Conservation (phyloP, 2,797 vertebrate species). For the Vireo griseus region DNA sequence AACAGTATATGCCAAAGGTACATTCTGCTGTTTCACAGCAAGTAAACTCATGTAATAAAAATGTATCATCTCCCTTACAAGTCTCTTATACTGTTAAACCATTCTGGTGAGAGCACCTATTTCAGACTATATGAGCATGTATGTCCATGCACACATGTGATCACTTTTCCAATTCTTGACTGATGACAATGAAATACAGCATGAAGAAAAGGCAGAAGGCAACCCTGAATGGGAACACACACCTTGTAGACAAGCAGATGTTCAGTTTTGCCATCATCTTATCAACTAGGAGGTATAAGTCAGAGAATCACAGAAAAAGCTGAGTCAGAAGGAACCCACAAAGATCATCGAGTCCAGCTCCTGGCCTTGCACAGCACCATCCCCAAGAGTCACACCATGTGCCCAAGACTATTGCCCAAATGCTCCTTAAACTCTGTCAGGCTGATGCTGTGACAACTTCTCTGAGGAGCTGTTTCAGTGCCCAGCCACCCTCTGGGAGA, state of each 20-base stretch:
- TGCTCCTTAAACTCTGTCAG: accelerated
- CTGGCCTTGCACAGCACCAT: not conserved
- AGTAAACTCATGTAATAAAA: not conserved
- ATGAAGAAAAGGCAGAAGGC: not conserved
- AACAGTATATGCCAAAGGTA: not conserved
- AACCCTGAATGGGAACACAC: not conserved
- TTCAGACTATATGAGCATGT: not conserved
- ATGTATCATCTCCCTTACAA: not conserved
- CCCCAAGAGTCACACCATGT: not conserved
- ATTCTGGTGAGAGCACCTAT: not conserved
- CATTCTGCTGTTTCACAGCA: not conserved
- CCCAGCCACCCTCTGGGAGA: not conserved
- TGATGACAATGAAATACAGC: not conserved
- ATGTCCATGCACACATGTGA: not conserved
- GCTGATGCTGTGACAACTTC: not conserved
- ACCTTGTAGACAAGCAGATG: not conserved
- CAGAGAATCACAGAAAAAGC: not conserved
- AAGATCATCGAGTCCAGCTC: accelerated
- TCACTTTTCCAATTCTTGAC: not conserved
- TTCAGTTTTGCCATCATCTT: not conserved
- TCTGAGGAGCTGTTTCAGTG: not conserved
- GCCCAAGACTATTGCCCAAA: not conserved
- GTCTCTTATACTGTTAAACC: not conserved
- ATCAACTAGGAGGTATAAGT: not conserved
- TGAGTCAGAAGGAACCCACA: not conserved